Evolutionary conservation across 2,113 vertebrate species (phyloP).

Genomic region (Sitta europaea): DNA sequence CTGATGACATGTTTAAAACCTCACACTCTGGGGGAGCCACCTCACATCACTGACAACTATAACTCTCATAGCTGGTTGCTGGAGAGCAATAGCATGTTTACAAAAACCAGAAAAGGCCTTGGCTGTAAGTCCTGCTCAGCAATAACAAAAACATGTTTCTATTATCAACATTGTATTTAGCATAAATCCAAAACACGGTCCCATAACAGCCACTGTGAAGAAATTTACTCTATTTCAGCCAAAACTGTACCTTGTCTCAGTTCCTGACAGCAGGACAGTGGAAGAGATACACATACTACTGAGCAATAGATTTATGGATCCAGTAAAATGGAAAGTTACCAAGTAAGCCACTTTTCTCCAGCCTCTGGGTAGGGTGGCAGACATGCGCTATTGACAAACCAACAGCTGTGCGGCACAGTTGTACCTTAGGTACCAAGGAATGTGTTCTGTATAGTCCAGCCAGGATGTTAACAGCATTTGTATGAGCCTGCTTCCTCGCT

Average conservation of each 20-base stretch:
- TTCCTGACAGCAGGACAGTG: neutral
- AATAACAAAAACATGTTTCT: neutral
- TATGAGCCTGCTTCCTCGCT: neutral
- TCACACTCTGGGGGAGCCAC: neutral
- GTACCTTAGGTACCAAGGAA: neutral
- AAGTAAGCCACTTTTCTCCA: conserved; percentile 26
- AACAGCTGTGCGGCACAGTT: neutral
- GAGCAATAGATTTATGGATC: conserved; percentile 26
- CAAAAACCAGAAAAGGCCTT: neutral
- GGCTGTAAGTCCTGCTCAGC: neutral
- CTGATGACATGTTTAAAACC: neutral
- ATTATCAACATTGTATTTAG: neutral
- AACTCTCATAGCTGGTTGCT: neutral
- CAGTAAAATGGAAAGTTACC: conserved; percentile 31
- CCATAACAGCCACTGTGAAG: neutral
- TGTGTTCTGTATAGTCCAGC: neutral
- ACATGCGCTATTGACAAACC: conserved; percentile 16
- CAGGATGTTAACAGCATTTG: neutral
- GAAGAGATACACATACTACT: conserved; percentile 19
- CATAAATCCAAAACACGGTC: neutral
- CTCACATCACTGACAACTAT: neutral
- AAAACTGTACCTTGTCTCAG: neutral
- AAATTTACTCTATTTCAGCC: neutral
- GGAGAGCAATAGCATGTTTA: neutral
- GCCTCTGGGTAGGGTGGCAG: neutral